Conservation (phyloP, 1,140 invertebrate species). For the Drosophila virilis region DNA sequence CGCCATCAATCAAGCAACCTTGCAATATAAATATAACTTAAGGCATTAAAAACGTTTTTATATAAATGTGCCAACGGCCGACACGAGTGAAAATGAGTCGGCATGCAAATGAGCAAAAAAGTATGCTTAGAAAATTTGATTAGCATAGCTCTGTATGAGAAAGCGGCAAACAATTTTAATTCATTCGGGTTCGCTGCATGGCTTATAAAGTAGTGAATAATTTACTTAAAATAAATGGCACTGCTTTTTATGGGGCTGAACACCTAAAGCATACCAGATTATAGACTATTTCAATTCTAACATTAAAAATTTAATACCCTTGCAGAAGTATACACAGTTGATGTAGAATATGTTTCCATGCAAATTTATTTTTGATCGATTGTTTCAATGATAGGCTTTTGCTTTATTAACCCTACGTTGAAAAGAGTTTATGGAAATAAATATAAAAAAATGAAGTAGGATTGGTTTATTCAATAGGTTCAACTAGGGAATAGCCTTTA, state of each 20-base stretch:
- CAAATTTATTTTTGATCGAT: too few relatives aligned
- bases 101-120: conserved; percentile 73
- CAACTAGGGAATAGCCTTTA: too few relatives aligned
- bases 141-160: conserved; percentile 62
- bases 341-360: too few relatives aligned
- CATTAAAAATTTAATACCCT: too few relatives aligned
- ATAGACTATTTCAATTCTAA: too few relatives aligned
- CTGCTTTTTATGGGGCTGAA: neutral
- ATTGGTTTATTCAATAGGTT: too few relatives aligned
- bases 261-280: neutral
- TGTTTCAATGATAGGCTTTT: too few relatives aligned
- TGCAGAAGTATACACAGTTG: too few relatives aligned
- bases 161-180: neutral
- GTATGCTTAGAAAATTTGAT: conserved; percentile 71
- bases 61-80: conserved; percentile 16
- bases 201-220: conserved; percentile 19
- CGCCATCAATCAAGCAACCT: conserved; percentile 19
- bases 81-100: neutral
- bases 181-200: conserved; percentile 8
- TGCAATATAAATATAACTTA: conserved; percentile 11
- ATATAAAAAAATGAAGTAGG: too few relatives aligned
- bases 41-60: conserved; percentile 15
- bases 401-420: too few relatives aligned
- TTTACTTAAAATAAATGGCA: conserved; percentile 17
- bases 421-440: too few relatives aligned